These are phyloP conservation scores for Myotis planiceps DNA, from an alignment of 2,797 vertebrate species.

Conservation along the genomic window DNA sequence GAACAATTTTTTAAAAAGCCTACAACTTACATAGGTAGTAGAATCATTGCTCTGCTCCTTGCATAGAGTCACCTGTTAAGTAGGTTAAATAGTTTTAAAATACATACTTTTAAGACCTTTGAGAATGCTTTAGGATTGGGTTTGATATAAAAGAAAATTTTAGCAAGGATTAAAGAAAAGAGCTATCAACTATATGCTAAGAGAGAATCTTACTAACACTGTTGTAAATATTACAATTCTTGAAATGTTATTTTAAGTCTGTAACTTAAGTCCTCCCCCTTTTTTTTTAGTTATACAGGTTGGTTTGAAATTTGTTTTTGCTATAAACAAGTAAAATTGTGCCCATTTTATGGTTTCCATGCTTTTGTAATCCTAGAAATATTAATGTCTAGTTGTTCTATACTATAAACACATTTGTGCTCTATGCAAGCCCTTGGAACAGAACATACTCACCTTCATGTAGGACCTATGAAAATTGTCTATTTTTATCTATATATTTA, in stretches of 20 bases:
- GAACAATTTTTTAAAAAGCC: constrained; percentile 82
- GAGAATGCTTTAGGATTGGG: constrained; percentile 87
- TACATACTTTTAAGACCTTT: constrained; percentile 83
- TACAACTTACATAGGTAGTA: constrained; percentile 84
- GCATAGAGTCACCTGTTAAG: constrained; percentile 87
- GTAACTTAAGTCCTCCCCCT: constrained; percentile 76
- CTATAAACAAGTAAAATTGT: constrained; percentile 87
- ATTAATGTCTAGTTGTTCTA: constrained; percentile 90
- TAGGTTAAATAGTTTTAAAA: constrained; percentile 86
- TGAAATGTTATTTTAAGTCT: constrained; percentile 86
- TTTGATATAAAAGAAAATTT: constrained; percentile 84
- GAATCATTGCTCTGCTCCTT: constrained; percentile 87
- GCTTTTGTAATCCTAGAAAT: constrained; percentile 88
- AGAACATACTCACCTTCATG: constrained; percentile 91
- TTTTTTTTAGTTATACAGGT: constrained; percentile 84
- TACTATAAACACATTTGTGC: constrained; percentile 90
- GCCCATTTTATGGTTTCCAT: constrained; percentile 88
- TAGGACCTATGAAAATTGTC: constrained; percentile 93
- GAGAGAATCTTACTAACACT: constrained; percentile 85
- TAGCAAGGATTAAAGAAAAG: constrained; percentile 81
- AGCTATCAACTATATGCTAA: constrained; percentile 81
- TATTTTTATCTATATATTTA: constrained; percentile 94
- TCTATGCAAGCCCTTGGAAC: constrained; percentile 92
- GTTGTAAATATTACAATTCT: constrained; percentile 88
- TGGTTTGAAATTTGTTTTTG: constrained; percentile 80